Percentiles rank a stretch among this genome's conserved stretches.
phyloP scores from a whole-genome alignment of 1,140 invertebrate species.

The Papilio aristodemus region DNA sequence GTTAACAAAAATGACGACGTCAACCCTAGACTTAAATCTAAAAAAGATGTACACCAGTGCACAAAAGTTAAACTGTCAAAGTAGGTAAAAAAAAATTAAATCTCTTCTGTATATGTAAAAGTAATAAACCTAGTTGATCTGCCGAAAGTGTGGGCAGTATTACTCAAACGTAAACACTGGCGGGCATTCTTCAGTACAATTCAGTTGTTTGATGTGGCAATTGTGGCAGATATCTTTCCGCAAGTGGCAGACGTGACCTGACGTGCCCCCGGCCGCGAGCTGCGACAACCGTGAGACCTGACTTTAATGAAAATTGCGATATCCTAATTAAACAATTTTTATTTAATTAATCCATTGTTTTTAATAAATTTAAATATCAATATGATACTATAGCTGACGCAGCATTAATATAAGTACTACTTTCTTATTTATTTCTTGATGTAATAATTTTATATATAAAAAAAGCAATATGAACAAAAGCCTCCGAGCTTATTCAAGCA shows the following conservation, averaged over 20 bases:
- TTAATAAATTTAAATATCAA: too few species aligned
- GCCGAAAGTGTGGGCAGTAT: neutral
- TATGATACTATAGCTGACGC: too few species aligned
- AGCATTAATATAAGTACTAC: too few species aligned
- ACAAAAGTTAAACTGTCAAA: too few species aligned
- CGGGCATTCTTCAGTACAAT: slow-evolving; percentile 1
- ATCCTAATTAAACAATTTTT: neutral
- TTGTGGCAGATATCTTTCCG: neutral
- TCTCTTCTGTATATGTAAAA: too few species aligned
- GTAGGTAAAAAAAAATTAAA: too few species aligned
- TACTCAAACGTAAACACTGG: neutral
- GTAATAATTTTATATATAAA: neutral
- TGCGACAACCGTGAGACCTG: neutral
- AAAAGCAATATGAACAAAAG: neutral
- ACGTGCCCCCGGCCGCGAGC: neutral
- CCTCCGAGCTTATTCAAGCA: neutral
- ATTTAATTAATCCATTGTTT: too few species aligned
- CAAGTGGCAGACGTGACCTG: neutral
- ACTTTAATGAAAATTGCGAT: neutral
- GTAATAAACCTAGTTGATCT: neutral
- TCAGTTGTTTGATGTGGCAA: neutral
- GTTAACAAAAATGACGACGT: too few species aligned
- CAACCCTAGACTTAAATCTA: too few species aligned
- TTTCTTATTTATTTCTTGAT: neutral
- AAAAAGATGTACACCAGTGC: too few species aligned